phyloP scores from a whole-genome alignment of 2,888 invertebrate species.

The Brenthis daphne region DNA sequence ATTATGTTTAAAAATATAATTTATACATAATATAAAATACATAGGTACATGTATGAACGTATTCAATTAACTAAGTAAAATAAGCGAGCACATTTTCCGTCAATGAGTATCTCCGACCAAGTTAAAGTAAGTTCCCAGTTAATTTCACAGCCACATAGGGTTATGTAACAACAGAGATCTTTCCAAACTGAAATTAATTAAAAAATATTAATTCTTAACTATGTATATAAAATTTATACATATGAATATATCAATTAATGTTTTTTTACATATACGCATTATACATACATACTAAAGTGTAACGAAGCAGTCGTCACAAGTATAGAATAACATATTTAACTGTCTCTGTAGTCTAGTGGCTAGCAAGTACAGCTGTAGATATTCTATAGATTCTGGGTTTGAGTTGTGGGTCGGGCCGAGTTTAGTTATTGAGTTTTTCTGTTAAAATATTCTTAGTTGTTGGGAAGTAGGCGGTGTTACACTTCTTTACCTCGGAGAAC shows the following conservation, averaged over 20 bases:
- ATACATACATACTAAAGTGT: background rate
- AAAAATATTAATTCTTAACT: background rate
- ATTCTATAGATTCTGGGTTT: no score
- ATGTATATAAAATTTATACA: no score
- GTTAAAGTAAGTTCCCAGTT: slow-evolving; percentile 45
- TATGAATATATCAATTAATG: no score
- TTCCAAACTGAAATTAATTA: background rate
- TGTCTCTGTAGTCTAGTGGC: no score
- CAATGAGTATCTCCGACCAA: slow-evolving; percentile 37
- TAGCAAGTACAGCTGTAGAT: no score
- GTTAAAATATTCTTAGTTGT: no score
- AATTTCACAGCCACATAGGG: slow-evolving; percentile 43
- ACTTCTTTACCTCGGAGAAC: no score
- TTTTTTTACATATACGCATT: background rate
- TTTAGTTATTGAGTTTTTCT: no score
- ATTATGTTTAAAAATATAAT: background rate
- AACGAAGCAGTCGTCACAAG: background rate
- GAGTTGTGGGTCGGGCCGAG: no score
- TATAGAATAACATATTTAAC: no score
- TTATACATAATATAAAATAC: background rate
- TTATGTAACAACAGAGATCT: background rate
- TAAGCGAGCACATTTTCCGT: slow-evolving; percentile 37
- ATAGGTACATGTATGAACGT: slow-evolving; percentile 2
- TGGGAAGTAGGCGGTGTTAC: no score
- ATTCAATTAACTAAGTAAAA: slow-evolving; percentile 31